These are phyloP conservation scores for Papilio machaon DNA, from an alignment of 1,140 invertebrate species.

Conservation along the genomic window DNA sequence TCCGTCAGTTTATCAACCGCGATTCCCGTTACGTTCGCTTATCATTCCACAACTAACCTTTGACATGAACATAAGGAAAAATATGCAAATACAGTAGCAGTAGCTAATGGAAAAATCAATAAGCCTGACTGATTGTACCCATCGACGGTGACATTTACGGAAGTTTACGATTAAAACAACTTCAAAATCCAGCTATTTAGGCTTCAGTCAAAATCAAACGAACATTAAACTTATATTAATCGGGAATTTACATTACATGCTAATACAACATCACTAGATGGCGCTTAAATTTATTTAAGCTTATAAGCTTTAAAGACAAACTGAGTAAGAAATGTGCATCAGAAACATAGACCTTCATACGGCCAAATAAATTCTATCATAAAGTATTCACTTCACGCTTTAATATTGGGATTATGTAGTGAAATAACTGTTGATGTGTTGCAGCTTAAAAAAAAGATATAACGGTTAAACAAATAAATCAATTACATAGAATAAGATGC, in stretches of 20 bases:
- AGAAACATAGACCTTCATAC: too few species aligned
- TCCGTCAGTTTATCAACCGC: constrained; percentile 17
- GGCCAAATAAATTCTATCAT: too few species aligned
- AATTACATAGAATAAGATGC: neutral
- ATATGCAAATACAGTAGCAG: neutral
- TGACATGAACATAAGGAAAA: neutral
- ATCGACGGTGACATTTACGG: neutral
- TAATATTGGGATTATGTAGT: too few species aligned
- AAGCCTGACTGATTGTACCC: neutral
- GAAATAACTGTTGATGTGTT: neutral
- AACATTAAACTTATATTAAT: too few species aligned
- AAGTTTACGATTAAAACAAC: neutral
- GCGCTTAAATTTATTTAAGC: neutral
- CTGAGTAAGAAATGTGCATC: too few species aligned
- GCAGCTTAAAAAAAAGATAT: neutral
- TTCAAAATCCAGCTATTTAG: neutral
- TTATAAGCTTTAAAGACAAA: neutral
- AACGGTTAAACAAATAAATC: constrained; percentile 2
- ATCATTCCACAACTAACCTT: constrained; percentile 10
- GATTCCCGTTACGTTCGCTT: constrained; percentile 11
- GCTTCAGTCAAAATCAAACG: too few species aligned
- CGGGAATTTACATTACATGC: neutral
- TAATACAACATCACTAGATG: neutral
- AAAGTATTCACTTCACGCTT: too few species aligned
- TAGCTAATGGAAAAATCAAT: neutral